phyloP scores from a whole-genome alignment of 2,797 vertebrate species.

The Enteromius treurensis region DNA sequence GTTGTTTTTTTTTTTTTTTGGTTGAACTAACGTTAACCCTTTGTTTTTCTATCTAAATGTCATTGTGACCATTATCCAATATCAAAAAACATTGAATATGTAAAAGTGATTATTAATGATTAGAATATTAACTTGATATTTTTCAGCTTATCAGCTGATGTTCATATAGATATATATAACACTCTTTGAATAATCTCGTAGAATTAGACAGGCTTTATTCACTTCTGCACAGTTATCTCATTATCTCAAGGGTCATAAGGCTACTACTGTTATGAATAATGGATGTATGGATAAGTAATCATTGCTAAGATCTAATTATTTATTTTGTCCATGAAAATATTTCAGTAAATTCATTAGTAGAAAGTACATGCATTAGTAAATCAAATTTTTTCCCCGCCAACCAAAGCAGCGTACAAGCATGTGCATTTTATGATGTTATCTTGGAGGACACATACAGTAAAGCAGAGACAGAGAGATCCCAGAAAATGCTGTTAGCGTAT shows the following conservation, averaged over 20 bases:
- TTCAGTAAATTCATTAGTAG: neutral
- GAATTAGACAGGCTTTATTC: neutral
- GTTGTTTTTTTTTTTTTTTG: too few species aligned
- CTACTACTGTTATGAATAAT: neutral
- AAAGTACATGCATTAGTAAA: neutral
- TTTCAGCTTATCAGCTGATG: neutral
- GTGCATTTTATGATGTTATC: conserved; percentile 8
- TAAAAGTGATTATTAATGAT: neutral
- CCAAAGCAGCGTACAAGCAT: neutral
- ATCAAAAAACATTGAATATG: neutral
- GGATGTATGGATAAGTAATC: neutral
- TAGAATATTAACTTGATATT: neutral
- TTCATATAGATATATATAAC: neutral
- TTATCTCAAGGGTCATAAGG: neutral
- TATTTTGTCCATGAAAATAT: neutral
- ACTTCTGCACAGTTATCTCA: neutral
- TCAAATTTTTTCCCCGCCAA: neutral
- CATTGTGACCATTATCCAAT: neutral
- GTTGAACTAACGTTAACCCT: too few species aligned
- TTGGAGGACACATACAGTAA: conserved; percentile 19
- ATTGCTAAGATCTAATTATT: neutral
- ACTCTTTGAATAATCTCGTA: neutral
- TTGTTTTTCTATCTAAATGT: neutral
- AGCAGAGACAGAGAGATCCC: neutral
- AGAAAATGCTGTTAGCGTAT: conserved; percentile 15